Evolutionary conservation across 53 echinoderm and acorn worm genomes (phyloP), one percentile per base, ranked within the genome.

Genomic region (Temnopleurus reevesii): DNA sequence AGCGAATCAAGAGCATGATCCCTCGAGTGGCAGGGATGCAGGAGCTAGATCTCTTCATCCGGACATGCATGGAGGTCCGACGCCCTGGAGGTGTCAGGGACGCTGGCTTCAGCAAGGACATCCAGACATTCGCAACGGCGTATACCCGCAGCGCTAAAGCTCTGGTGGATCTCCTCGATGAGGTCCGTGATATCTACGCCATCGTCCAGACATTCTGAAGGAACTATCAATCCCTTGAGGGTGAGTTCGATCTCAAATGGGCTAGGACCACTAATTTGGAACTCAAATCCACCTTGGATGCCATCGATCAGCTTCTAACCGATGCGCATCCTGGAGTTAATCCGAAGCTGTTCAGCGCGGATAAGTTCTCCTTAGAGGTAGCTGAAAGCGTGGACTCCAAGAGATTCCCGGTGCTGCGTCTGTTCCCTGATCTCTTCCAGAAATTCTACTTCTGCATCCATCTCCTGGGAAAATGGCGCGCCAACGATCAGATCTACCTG

Each of bases 351-450:
- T 97, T 95, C 76, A 97, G 95, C 45, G 83, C 97, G 13, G 93
- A 95, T 49, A 95, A 94, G 85, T 97, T 97, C 59, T 97, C 97
- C 0, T 49, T 97, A 31, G 97, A 97, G 85, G 95, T 97, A 12
- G 95, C 97, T 2, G 94, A 97, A 59, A 95, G 95, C 19, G 92
- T 94, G 59, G 97, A 97, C 55, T 93, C 95, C 8, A 93, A 89
- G 63, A 64, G 93, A 38, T 97, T 92, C 53, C 97, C 97, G 21
- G 64, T 97, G 7, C 91, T 97, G 9, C 61, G 95, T 27, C 76
- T 97, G 19, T 94, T 95, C 55, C 97, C 97, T 2, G 97, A 97
- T 83, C 63, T 97, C 56, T 95, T 97, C 77, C 97, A 97, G 84
- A 97, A 97, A 89, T 95, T 97, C 49, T 94, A 97, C 77, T 92